These are phyloP conservation scores for Syngnathoides biaculeatus DNA, from an alignment of 2,113 vertebrate species.

Conservation along the genomic window DNA sequence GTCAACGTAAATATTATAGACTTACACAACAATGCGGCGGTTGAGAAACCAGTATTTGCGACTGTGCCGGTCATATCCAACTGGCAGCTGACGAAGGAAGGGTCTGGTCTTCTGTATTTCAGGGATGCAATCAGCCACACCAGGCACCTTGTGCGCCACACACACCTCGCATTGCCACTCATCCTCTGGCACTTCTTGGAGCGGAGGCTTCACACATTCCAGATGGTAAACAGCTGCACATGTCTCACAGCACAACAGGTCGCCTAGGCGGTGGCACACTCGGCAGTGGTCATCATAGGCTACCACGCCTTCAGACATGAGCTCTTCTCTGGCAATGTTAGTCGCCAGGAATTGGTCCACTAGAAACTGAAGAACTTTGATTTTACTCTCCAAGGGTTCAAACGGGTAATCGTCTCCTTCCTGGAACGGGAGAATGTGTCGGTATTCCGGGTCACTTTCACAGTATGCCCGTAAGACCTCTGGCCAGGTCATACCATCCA, in stretches of 20 bases:
- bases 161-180: conserved; percentile 99
- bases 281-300: conserved; percentile 97
- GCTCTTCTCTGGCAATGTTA: conserved; percentile 94
- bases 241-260: conserved; percentile 97
- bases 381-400: conserved; percentile 92
- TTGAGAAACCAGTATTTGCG: conserved; percentile 98
- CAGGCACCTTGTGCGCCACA: conserved; percentile 93
- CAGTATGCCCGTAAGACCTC: conserved; percentile 96
- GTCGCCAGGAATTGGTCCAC: conserved; percentile 98
- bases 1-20: conserved; percentile 35
- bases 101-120: conserved; percentile 95
- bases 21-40: conserved; percentile 92
- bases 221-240: conserved; percentile 97
- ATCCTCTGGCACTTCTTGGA: conserved; percentile 95
- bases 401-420: conserved; percentile 94
- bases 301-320: conserved; percentile 97
- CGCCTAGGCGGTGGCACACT: conserved; percentile 95
- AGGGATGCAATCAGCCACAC: conserved; percentile 91
- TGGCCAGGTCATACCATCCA: conserved; percentile 98
- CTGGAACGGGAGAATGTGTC: conserved; percentile 87
- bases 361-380: conserved; percentile 96
- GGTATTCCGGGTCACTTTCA: conserved; percentile 93
- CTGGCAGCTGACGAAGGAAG: conserved; percentile 90
- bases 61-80: conserved; percentile 88
- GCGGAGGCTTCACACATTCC: conserved; percentile 94